A percentile compares a stretch with the other conserved stretches of the same genome.
Conservation (phyloP, 2,797 vertebrate genomes). For the Yasuhikotakia modesta region DNA sequence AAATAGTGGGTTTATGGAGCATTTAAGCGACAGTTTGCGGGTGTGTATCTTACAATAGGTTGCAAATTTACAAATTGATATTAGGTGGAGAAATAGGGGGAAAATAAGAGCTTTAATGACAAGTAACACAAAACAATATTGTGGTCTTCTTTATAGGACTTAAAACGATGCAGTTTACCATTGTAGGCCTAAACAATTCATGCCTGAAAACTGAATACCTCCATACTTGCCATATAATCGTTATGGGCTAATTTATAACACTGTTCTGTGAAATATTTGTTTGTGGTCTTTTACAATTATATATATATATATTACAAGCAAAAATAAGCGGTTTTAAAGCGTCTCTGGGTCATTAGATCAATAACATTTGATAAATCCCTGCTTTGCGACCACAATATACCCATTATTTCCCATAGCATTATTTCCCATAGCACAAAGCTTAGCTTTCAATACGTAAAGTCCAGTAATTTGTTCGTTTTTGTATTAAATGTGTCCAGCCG, state of each 20-base stretch:
- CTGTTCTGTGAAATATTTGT: not conserved
- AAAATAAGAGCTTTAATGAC: too few relatives aligned
- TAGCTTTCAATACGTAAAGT: conserved; percentile 67
- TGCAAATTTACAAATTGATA: not conserved
- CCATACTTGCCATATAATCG: not conserved
- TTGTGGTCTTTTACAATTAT: too few relatives aligned
- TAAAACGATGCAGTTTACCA: not conserved
- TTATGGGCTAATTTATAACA: not conserved
- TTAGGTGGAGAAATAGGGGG: not conserved
- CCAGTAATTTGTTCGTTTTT: conserved; percentile 88
- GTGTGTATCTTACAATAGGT: conserved; percentile 30
- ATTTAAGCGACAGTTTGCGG: conserved; percentile 61
- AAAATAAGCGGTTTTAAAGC: not conserved
- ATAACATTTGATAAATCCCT: conserved; percentile 27
- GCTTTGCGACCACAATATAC: conserved; percentile 25
- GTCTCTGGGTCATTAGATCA: conserved; percentile 10
- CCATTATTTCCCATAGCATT: too few relatives aligned
- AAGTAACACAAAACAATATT: not conserved
- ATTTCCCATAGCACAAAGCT: conserved; percentile 60
- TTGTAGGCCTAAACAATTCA: not conserved
- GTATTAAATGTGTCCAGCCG: conserved; percentile 80
- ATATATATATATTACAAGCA: too few relatives aligned
- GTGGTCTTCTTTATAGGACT: not conserved
- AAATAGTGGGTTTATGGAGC: conserved; percentile 35
- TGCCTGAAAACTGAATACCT: not conserved